Conservation (phyloP, 2,797 vertebrate genomes). For the Rousettus madagascariensis region DNA sequence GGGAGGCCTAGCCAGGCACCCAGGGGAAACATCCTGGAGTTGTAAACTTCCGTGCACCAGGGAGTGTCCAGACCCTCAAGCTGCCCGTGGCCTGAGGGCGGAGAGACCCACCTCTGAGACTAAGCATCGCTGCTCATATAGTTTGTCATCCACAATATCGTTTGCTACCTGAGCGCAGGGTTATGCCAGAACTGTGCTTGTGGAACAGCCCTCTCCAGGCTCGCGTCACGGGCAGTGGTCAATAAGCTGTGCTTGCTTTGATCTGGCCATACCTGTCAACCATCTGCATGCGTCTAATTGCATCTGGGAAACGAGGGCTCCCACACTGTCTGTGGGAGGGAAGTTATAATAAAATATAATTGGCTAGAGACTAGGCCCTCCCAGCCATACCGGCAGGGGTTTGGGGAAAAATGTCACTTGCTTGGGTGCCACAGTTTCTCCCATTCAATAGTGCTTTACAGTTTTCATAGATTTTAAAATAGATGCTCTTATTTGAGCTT, state of each 20-base stretch:
- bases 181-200: accelerated
- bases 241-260: not conserved
- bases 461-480: not conserved
- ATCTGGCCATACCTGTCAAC: not conserved
- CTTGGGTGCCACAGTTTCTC: not conserved
- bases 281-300: not conserved
- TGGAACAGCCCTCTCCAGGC: not conserved
- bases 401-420: not conserved
- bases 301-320: not conserved
- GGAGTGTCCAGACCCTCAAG: not conserved
- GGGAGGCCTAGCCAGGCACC: not conserved
- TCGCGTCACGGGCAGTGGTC: not conserved
- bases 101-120: not conserved
- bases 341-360: not conserved
- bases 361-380: not conserved
- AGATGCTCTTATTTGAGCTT: slow-evolving; percentile 11
- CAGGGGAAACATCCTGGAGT: not conserved
- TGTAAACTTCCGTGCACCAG: not conserved
- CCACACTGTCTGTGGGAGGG: not conserved
- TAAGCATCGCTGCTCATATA: accelerated
- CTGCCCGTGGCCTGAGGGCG: not conserved
- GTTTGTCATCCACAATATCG: not conserved
- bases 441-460: not conserved
- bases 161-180: not conserved
- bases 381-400: not conserved